Percentiles rank a stretch among this genome's conserved stretches.
phyloP scores from a whole-genome alignment of 2,113 vertebrate genomes.

The Mesoclemmys tuberculata region DNA sequence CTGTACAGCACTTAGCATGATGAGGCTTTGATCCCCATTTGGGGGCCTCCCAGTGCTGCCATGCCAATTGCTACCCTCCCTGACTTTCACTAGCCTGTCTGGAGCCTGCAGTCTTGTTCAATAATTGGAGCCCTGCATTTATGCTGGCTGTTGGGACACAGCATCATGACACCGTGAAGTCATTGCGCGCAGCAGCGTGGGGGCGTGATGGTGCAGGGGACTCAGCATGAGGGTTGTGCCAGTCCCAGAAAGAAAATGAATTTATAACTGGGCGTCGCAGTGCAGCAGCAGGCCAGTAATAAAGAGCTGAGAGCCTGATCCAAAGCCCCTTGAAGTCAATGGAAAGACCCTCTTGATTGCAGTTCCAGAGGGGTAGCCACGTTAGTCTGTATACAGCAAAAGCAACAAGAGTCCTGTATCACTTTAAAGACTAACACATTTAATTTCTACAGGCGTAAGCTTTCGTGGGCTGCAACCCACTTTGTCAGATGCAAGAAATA shows the following conservation, averaged over 20 bases:
- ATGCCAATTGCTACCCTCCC: no score
- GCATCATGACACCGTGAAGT: background rate
- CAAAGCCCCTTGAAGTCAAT: background rate
- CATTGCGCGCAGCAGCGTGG: background rate
- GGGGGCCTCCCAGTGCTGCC: background rate
- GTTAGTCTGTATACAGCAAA: no score
- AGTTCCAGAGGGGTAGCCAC: no score
- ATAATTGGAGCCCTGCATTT: background rate
- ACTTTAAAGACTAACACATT: no score
- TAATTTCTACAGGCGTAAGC: no score
- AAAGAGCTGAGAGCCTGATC: accelerated
- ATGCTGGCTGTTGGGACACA: background rate
- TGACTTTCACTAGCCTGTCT: background rate
- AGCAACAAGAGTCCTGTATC: no score
- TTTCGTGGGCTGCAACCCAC: no score
- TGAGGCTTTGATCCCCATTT: no score
- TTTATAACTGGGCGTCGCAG: background rate
- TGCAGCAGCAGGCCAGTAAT: background rate
- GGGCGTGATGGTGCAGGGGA: background rate
- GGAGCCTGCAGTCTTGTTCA: background rate
- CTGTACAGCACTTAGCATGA: no score
- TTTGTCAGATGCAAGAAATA: no score
- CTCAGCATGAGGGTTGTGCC: background rate
- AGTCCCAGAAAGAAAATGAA: background rate
- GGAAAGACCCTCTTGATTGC: background rate